Evolutionary conservation across 53 echinoderm and acorn worm species (phyloP).

Genomic region (Pentamera pediparva): DNA sequence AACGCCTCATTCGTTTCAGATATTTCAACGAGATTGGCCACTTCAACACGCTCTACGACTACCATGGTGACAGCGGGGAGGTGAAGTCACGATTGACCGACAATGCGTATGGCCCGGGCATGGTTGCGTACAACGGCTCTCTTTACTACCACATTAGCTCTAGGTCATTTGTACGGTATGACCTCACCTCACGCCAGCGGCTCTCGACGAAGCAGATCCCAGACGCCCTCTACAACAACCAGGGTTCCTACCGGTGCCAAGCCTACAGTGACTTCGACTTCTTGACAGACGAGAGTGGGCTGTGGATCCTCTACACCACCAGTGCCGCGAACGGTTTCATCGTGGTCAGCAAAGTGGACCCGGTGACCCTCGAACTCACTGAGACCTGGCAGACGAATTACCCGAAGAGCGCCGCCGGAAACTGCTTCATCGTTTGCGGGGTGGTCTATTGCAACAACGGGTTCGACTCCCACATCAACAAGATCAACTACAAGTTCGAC

Average conservation of each 20-base stretch:
- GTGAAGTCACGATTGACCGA: too few relatives aligned
- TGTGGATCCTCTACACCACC: conserved; percentile 51
- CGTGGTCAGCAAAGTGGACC: conserved; percentile 40
- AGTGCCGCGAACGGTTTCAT: conserved; percentile 20
- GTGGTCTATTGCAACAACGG: conserved; percentile 50
- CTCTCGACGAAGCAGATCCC: background rate
- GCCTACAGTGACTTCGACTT: conserved; percentile 33
- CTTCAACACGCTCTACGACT: too few relatives aligned
- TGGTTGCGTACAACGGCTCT: too few relatives aligned
- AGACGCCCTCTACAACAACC: background rate
- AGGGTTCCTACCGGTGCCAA: background rate
- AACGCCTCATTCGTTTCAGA: too few relatives aligned
- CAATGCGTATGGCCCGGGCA: too few relatives aligned
- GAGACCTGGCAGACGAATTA: conserved; percentile 36
- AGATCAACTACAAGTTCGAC: conserved; percentile 39
- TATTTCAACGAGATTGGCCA: too few relatives aligned
- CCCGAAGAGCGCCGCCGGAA: conserved; percentile 50
- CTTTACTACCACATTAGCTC: too few relatives aligned
- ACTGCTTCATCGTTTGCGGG: conserved; percentile 52
- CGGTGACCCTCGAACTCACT: conserved; percentile 34
- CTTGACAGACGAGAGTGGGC: conserved; percentile 40
- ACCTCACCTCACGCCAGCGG: background rate
- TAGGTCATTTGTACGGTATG: conserved; percentile 4
- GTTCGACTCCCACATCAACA: conserved; percentile 1
- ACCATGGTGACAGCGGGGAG: too few relatives aligned